These are phyloP conservation scores for Actinostola sp. DNA, from an alignment of 92 coral and sea anemone species.

Conservation along the genomic window DNA sequence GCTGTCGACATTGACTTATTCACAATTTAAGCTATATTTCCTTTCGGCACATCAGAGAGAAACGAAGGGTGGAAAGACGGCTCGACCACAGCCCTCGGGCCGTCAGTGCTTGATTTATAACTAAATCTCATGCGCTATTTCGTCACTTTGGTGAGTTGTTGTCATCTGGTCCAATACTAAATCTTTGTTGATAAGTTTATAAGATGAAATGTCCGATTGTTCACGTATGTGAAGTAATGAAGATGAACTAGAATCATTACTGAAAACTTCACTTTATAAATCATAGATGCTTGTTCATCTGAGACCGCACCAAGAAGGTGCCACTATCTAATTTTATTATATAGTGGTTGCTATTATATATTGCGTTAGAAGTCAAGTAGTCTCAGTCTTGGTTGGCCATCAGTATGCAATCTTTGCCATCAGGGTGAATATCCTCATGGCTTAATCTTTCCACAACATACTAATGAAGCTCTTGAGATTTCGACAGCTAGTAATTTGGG, in stretches of 20 bases:
- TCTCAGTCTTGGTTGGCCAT: neutral
- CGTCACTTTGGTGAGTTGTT: neutral
- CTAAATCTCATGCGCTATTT: slow-evolving; percentile 1
- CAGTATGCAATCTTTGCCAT: neutral
- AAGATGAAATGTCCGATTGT: neutral
- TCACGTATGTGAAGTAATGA: no score
- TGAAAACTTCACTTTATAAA: no score
- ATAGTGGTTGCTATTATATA: neutral
- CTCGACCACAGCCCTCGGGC: slow-evolving; percentile 12
- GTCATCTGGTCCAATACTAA: no score
- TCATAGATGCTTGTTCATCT: neutral
- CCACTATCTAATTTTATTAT: neutral
- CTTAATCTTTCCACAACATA: neutral
- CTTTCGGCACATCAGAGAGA: neutral
- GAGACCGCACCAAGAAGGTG: neutral
- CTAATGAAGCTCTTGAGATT: slow-evolving; percentile 8
- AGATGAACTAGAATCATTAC: no score
- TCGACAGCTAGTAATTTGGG: neutral
- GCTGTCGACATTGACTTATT: no score
- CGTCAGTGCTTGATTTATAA: slow-evolving; percentile 9
- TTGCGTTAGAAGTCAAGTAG: slow-evolving; percentile 10
- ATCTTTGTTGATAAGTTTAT: neutral
- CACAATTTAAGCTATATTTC: neutral
- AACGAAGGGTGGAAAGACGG: neutral
- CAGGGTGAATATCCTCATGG: neutral